Percentiles rank a stretch among this genome's conserved stretches.
phyloP scores from a whole-genome alignment of 2,888 invertebrate species.

The Drosophila anomalata region DNA sequence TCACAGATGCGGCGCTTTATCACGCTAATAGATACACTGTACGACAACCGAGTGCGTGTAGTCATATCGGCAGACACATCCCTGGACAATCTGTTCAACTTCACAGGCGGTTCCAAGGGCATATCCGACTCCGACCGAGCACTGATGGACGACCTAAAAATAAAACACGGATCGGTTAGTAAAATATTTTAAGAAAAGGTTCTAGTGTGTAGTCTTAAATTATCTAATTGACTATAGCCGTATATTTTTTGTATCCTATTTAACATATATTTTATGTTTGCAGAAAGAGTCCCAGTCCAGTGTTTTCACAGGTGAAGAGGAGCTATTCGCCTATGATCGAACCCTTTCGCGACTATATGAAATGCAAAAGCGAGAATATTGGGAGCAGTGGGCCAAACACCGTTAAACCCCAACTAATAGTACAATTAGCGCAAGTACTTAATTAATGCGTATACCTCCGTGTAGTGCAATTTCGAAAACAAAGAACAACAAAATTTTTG shows the following conservation, averaged over 20 bases:
- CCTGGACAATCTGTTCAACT: constrained; percentile 89
- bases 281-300: constrained; percentile 92
- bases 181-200: background rate
- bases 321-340: constrained; percentile 97
- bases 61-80: constrained; percentile 93
- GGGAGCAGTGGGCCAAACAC: constrained; percentile 91
- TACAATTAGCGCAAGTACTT: constrained; percentile 41
- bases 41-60: constrained; percentile 95
- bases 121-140: constrained; percentile 91
- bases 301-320: constrained; percentile 98
- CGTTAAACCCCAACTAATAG: constrained; percentile 56
- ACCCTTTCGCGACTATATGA: constrained; percentile 96
- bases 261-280: constrained; percentile 41
- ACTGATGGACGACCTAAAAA: constrained; percentile 97
- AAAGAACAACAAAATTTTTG: constrained; percentile 4
- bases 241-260: background rate
- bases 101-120: constrained; percentile 68
- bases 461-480: constrained; percentile 6
- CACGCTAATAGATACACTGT: constrained; percentile 97
- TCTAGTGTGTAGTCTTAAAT: too few relatives aligned
- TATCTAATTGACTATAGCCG: too few relatives aligned
- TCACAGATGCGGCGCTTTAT: constrained; percentile 98
- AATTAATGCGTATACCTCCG: constrained; percentile 22
- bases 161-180: constrained; percentile 86
- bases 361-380: constrained; percentile 98